Percentiles rank a stretch among this genome's conserved stretches.
phyloP scores from a whole-genome alignment of 1,140 invertebrate genomes.

The Parasteatoda tepidariorum region DNA sequence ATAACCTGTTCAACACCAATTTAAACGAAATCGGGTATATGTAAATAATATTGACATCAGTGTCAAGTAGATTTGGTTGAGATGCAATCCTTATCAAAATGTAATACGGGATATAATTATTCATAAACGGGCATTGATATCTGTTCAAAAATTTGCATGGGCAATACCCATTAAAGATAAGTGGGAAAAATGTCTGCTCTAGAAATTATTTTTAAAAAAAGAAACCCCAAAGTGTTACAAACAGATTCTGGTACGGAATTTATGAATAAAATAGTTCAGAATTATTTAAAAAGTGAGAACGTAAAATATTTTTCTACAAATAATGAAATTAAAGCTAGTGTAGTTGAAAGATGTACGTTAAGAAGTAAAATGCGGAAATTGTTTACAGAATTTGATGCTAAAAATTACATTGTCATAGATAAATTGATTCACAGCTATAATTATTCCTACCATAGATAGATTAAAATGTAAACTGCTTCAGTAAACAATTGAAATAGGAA shows the following conservation, averaged over 20 bases:
- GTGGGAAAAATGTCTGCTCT: background rate
- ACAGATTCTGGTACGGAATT: too few relatives aligned
- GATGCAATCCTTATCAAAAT: background rate
- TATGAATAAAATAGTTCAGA: background rate
- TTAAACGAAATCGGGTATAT: too few relatives aligned
- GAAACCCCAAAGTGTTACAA: too few relatives aligned
- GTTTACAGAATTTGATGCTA: conserved; percentile 58
- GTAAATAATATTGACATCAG: background rate
- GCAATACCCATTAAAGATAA: background rate
- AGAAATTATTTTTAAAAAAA: conserved; percentile 9
- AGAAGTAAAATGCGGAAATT: conserved; percentile 57
- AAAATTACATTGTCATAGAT: conserved; percentile 45
- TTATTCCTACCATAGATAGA: conserved; percentile 20
- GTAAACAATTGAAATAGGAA: background rate
- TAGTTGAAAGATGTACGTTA: conserved; percentile 60
- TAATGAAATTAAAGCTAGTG: conserved; percentile 59
- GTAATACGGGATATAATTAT: conserved; percentile 7
- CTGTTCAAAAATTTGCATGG: conserved; percentile 10
- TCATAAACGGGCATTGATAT: conserved; percentile 10
- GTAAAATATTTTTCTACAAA: conserved; percentile 15
- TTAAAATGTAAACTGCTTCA: background rate
- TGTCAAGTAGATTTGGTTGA: background rate
- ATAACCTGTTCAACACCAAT: too few relatives aligned
- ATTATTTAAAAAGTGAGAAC: too few relatives aligned
- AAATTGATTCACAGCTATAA: conserved; percentile 56